Base-by-base conservation (phyloP, 2,797 vertebrate species). In the Semaprochilodus insignis region DNA sequence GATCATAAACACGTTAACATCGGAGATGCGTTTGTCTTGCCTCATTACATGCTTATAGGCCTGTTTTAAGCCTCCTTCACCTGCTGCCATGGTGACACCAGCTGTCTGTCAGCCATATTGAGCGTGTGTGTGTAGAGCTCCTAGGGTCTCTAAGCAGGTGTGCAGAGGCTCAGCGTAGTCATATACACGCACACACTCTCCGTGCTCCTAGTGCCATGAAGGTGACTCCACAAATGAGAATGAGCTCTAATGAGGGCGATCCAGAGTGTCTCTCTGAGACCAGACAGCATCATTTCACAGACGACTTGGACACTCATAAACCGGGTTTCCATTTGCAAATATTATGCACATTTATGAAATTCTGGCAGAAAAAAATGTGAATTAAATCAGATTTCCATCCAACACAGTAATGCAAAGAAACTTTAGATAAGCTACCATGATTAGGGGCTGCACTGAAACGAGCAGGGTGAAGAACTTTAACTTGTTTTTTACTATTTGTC, bases 1-100 rank as follows among this genome's bases (percentile, higher is more conserved):
- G 48, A 74, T 85, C 80, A 80, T 77, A 88, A 79, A 86, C 85
- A 87, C 80, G 80, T 48, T 77, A 85, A 79, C 82, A 55, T 48
- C 65, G 21, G 83, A 77, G 76, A 87, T 87, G 89, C 87, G 75
- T 86, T 91, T 88, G 85, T 72, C 84, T 88, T 25, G 89, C 91
- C 90, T 94, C 93, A 94, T 95, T 93, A 93, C 83, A 88, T 90
- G 79, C 90, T 91, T 87, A 85, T 82, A 83, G 89, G 90, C 78
- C 87, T 87, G 84, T 91, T 93, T 85, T 93, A 69, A 51, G 81
- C 82, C 84, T 78, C 81, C 84, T 80, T 59, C 81, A 71, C 74
- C 66, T 54, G 27, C 84, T 83, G 71, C 91, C 87, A 80, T 91
- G 89, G 87, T 88, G 82, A 83, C 62, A 88, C 90, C 93, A 93